A percentile compares a stretch with the other conserved stretches of the same genome.
Conservation (phyloP, 1,140 invertebrate species). For the Asbolus verrucosus region DNA sequence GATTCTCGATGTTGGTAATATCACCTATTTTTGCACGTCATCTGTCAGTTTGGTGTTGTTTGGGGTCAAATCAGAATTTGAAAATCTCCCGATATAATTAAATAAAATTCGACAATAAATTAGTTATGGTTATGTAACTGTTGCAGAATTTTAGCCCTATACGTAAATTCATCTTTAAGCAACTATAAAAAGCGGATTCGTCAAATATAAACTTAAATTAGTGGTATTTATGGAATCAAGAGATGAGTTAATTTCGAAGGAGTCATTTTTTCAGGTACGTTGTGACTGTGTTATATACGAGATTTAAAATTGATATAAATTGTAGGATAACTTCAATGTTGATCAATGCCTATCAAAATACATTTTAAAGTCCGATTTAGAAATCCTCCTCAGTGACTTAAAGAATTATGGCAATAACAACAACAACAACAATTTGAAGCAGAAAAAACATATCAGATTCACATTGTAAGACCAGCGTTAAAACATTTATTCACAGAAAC, state of each 20-base stretch:
- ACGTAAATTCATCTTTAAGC: too few species aligned
- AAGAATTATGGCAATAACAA: constrained; percentile 59
- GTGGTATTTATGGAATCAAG: constrained; percentile 7
- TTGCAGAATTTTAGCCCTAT: too few species aligned
- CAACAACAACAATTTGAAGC: constrained; percentile 73
- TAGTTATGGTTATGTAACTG: too few species aligned
- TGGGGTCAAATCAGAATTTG: too few species aligned
- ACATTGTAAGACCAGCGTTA: constrained; percentile 80
- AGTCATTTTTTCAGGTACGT: constrained; percentile 50
- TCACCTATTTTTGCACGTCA: too few species aligned
- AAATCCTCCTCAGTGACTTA: constrained; percentile 55
- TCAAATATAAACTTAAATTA: constrained; percentile 12
- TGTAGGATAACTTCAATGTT: constrained; percentile 58
- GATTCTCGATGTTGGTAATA: too few species aligned
- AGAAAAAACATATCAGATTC: constrained; percentile 77
- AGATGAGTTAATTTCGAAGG: constrained; percentile 44
- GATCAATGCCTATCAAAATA: constrained; percentile 57
- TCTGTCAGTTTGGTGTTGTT: too few species aligned
- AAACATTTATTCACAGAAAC: constrained; percentile 81
- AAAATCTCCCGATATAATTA: too few species aligned
- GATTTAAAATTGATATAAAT: constrained; percentile 1
- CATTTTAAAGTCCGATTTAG: constrained; percentile 59
- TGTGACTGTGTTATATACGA: background rate
- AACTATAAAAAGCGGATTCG: too few species aligned
- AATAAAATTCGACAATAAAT: too few species aligned